Evolutionary conservation across 92 coral and sea anemone species (phyloP), one percentile per base, ranked within the genome.

Genomic region (Umimayanthus kanabou): DNA sequence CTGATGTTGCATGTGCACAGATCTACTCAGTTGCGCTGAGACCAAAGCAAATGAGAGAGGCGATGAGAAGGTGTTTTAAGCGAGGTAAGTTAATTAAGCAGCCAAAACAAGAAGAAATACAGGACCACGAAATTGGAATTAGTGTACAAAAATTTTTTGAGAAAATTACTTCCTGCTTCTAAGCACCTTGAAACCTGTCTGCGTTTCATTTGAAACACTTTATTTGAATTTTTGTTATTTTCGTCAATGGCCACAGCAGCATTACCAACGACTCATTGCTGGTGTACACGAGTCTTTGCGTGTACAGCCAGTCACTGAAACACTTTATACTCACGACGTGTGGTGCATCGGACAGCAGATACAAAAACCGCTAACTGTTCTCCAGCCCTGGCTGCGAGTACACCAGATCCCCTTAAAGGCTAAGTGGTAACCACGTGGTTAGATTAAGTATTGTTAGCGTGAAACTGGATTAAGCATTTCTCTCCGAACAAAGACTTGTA

Each of bases 1-100:
- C 95, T 76, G 90, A 87, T 72, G 87, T 94, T 39, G 87, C 98
- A 9, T 94, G 98, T 47, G 91, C 92, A 4, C 98, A 94, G 89
- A 84, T 94, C 55, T 94, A 94, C 77, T 81, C 93, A 4, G 83
- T 85, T 39, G 94, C 94, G 2, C 85, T 94, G 71, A 79, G 84
- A 79, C 80, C 79, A 76, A 85, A 81, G 67, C 98, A 94, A 76
- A 88, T 94, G 28, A 28, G 82, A 70, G 90, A 91, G 58, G 93
- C 95, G 2, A 94, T 93, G 98, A 88, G 80, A 61, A 67, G 93
- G 73, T 94, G 98, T 40, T 72, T 90, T 13, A 94, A 88, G 82
- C 90, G 90, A 89, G 86, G 94, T 92, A 77, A 29, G 92, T 64
- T 23, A 15, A 0, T 53, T 53, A 53, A 53, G 20, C 1, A 14